phyloP scores from a whole-genome alignment of 2,888 invertebrate genomes.

The Drosophila infuscata region DNA sequence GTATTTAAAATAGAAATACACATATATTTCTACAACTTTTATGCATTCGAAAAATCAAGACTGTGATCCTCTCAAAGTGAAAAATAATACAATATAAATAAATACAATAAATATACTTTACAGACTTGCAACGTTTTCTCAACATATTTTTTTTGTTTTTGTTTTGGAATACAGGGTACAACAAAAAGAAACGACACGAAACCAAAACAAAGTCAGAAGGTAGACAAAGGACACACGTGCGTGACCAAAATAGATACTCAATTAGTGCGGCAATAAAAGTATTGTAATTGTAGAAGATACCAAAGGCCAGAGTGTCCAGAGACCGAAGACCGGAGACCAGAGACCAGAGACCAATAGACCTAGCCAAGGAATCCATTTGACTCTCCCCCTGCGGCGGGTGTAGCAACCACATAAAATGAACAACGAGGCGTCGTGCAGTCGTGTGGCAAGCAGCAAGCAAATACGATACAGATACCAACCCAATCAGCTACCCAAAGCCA shows the following conservation, averaged over 20 bases:
- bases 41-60: background rate
- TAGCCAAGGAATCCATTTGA: slow-evolving; percentile 8
- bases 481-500: slow-evolving; percentile 1
- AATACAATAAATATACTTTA: background rate
- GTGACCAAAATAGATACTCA: slow-evolving; percentile 75
- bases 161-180: slow-evolving; percentile 2
- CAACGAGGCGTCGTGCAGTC: slow-evolving; percentile 58
- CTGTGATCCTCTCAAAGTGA: background rate
- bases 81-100: background rate
- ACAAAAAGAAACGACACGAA: slow-evolving; percentile 17
- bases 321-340: background rate
- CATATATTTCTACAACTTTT: background rate
- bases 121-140: background rate
- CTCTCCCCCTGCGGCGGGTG: slow-evolving; percentile 2
- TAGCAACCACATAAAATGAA: slow-evolving; percentile 30
- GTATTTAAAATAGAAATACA: background rate
- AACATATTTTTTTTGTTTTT: no score
- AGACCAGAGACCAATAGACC: background rate
- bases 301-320: background rate
- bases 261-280: slow-evolving; percentile 74
- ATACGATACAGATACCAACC: slow-evolving; percentile 33
- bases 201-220: slow-evolving; percentile 19
- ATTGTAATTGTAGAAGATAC: slow-evolving; percentile 64
- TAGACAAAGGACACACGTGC: slow-evolving; percentile 57
- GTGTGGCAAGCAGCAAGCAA: slow-evolving; percentile 53